Percentiles rank a stretch among this genome's conserved stretches.
Conservation (phyloP, 2,797 vertebrate species). For the Pelodytes ibericus region DNA sequence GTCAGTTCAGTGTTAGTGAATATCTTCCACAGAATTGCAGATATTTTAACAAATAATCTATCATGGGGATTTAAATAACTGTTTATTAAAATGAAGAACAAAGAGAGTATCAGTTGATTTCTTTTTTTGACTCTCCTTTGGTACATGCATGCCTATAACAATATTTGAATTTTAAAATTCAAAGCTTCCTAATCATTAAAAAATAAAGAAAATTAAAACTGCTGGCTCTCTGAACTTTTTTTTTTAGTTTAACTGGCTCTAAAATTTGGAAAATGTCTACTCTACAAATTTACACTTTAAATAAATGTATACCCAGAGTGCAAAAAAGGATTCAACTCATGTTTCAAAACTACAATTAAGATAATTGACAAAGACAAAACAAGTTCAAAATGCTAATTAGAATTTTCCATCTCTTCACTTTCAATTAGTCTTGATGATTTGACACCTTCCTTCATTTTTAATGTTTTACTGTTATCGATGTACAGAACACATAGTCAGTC, state of each 20-base stretch:
- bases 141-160: no score
- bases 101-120: no score
- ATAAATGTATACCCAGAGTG: slow-evolving; percentile 57
- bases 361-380: slow-evolving; percentile 75
- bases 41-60: no score
- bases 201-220: no score
- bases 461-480: slow-evolving; percentile 64
- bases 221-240: no score
- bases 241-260: not conserved
- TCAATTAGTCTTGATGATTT: slow-evolving; percentile 74
- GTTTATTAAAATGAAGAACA: no score
- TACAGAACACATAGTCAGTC: slow-evolving; percentile 56
- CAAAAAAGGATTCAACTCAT: slow-evolving; percentile 62
- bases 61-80: no score
- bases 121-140: no score
- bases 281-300: slow-evolving; percentile 10
- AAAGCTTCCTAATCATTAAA: not conserved
- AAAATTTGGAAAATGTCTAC: not conserved
- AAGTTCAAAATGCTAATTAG: slow-evolving; percentile 78
- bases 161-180: no score
- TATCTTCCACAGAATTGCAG: no score
- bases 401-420: slow-evolving; percentile 76
- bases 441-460: slow-evolving; percentile 67
- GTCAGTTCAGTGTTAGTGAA: no score
- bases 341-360: slow-evolving; percentile 67